Evolutionary conservation across 2,113 vertebrate genomes (phyloP), one percentile per base, ranked within the genome.

Genomic region (Lycocorax pyrrhopterus): DNA sequence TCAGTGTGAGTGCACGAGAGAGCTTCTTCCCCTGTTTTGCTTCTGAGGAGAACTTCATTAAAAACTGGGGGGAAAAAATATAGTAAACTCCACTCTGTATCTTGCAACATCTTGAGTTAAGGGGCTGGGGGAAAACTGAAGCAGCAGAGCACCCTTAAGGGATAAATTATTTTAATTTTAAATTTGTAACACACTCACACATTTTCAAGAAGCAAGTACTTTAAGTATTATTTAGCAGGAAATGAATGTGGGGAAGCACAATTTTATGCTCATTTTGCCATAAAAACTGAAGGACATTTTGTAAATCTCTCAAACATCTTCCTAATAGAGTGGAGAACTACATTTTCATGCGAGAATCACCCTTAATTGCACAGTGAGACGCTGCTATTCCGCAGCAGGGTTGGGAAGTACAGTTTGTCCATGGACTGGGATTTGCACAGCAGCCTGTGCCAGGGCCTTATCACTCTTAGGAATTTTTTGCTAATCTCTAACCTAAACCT

Each of bases 261-360:
- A 79, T 93, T 93, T 95, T 83, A 74, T 87, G 82, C 85, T 94
- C 41, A 56, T 96, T 94, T 86, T 51, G 53, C 52, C 63, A 69
- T 74, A 83, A 90, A 93, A 74, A 77, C 2, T 0, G 3, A 71
- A 89, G 13, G 37, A 72, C 4, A 37, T 63, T 86, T 63, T 80
- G 16, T 63, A 84, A 71, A 74, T 80, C 33, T 90, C 44, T 92
- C 83, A 84, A 46, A 77, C 10, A 68, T 41, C 47, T 78, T 88
- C 51, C 20, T 39, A 86, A 80, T 9, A 62, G 37, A 49, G 49
- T 53, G 51, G 27, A 80, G 79, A 82, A n/a, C 6, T 32, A 32
- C 25, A 67, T 80, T 84, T 90, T 58, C 30, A 35, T 39, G 62
- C 0, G 2, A 80, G 33, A 56, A 43, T 72, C 14, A 7, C 21